phyloP scores from a whole-genome alignment of 1,140 invertebrate genomes.

The Dreissena polymorpha region DNA sequence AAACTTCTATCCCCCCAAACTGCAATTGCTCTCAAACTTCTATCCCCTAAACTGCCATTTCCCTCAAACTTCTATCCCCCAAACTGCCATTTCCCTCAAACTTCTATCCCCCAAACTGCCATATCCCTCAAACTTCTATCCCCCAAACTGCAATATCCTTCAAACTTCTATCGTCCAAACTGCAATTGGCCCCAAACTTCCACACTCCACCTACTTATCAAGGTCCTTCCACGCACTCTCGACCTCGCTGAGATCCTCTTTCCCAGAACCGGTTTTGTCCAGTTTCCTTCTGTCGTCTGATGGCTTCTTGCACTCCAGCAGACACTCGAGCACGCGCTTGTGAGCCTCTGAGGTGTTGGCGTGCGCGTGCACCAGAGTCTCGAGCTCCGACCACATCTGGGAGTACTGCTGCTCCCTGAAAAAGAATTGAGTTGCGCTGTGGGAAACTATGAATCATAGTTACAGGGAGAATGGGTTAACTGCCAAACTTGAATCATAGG shows the following conservation, averaged over 20 bases:
- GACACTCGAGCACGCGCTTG: slow-evolving; percentile 89
- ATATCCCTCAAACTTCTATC: no score
- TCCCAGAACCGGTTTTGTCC: slow-evolving; percentile 74
- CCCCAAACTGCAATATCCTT: no score
- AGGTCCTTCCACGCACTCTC: slow-evolving; percentile 83
- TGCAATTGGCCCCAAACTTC: no score
- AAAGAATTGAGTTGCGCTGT: neutral
- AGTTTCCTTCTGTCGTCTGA: slow-evolving; percentile 66
- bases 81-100: no score
- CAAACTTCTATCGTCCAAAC: no score
- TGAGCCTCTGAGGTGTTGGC: slow-evolving; percentile 85
- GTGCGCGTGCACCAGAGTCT: slow-evolving; percentile 90
- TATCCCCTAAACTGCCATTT: no score
- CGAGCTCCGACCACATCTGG: slow-evolving; percentile 93
- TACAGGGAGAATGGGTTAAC: neutral
- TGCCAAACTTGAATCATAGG: no score
- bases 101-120: no score
- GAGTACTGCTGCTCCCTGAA: slow-evolving; percentile 92
- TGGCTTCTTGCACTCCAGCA: slow-evolving; percentile 88
- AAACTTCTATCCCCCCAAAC: no score
- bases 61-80: no score
- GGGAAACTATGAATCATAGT: neutral
- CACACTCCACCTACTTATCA: slow-evolving; percentile 80
- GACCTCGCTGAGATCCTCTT: slow-evolving; percentile 80
- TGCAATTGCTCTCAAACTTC: no score